These are phyloP conservation scores for Acrobasis suavella DNA, from an alignment of 2,888 invertebrate species.

Conservation along the genomic window DNA sequence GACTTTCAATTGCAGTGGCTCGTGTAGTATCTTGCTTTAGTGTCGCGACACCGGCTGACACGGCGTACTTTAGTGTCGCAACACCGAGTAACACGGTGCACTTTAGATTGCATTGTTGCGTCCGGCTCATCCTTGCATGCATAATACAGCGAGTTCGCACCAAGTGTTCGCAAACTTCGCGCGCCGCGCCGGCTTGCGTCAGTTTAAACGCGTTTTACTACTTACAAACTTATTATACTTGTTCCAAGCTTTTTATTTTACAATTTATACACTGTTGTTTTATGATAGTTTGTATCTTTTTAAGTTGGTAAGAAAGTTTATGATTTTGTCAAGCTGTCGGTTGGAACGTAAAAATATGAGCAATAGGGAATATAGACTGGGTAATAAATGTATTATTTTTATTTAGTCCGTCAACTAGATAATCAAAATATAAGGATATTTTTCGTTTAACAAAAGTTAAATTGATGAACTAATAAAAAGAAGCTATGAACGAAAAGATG, in stretches of 20 bases:
- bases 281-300: neutral
- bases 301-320: too few species aligned
- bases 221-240: slow-evolving; percentile 9
- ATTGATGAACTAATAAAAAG: too few species aligned
- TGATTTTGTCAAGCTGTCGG: too few species aligned
- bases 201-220: slow-evolving; percentile 13
- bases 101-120: slow-evolving; percentile 1
- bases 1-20: too few species aligned
- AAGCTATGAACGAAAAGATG: too few species aligned
- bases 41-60: slow-evolving; percentile 7
- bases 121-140: slow-evolving; percentile 10
- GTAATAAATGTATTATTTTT: too few species aligned
- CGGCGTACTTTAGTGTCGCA: neutral
- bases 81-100: neutral
- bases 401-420: too few species aligned
- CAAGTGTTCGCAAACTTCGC: neutral
- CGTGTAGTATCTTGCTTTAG: too few species aligned
- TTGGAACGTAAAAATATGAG: too few species aligned
- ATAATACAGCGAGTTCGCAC: slow-evolving; percentile 13
- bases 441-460: too few species aligned
- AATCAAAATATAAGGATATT: too few species aligned
- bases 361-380: too few species aligned
- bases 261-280: slow-evolving; percentile 16
- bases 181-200: slow-evolving; percentile 11
- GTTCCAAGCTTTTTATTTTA: slow-evolving; percentile 8